Conservation (phyloP, 2,888 invertebrate species). For the Tanypteryx hageni region DNA sequence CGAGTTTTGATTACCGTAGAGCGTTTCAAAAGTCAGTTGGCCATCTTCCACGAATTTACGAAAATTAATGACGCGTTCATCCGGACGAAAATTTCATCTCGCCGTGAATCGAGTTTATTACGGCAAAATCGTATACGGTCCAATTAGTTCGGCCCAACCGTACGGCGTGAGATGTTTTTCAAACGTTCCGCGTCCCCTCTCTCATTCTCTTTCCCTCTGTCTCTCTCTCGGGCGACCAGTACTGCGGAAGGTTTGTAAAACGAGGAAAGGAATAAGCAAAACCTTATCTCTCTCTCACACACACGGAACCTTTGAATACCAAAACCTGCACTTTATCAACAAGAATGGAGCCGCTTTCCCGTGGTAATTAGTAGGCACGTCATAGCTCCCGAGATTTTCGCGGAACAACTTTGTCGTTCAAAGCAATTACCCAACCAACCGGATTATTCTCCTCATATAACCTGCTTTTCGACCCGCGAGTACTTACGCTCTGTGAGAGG, state of each 20-base stretch:
- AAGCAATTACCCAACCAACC: constrained; percentile 11
- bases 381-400: not conserved
- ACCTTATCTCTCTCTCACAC: not conserved
- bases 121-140: not conserved
- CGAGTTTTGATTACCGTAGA: no score
- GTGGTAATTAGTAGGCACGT: constrained; percentile 8
- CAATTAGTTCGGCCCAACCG: not conserved
- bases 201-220: not conserved
- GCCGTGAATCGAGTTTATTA: not conserved
- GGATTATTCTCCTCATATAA: constrained; percentile 17
- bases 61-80: not conserved
- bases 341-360: constrained; percentile 10
- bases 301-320: not conserved
- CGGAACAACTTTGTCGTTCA: not conserved
- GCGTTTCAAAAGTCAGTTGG: not conserved
- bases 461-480: constrained; percentile 16
- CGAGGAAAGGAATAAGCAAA: constrained; percentile 18
- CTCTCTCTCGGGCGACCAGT: no score
- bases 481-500: not conserved
- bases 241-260: not conserved
- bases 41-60: not conserved
- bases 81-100: not conserved
- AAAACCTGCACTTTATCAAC: constrained; percentile 12
- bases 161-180: not conserved
- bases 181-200: not conserved